phyloP scores from a whole-genome alignment of 2,888 invertebrate species.

The Bombylius major region DNA sequence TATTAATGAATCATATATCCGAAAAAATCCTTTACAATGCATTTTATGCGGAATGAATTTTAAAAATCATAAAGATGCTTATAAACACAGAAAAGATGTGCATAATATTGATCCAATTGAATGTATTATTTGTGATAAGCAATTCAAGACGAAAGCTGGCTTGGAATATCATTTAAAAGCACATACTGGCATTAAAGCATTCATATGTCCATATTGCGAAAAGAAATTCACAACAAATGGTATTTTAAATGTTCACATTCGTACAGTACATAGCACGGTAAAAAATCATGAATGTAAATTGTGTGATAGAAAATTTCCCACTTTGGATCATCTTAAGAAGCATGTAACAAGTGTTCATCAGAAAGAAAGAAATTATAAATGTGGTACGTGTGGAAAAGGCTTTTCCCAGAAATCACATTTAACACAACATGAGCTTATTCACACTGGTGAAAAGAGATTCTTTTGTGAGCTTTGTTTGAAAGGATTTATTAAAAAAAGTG shows the following conservation, averaged over 20 bases:
- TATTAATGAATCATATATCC: not conserved
- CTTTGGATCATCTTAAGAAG: conserved; percentile 21
- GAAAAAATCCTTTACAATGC: not conserved
- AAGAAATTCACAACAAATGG: conserved; percentile 15
- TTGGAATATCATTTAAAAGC: conserved; percentile 18
- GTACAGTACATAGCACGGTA: conserved; percentile 16
- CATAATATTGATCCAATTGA: not conserved
- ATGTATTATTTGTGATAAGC: conserved; percentile 15
- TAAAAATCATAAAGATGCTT: conserved; percentile 2
- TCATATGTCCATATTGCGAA: conserved; percentile 19
- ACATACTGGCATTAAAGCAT: conserved; percentile 13
- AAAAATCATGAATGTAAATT: conserved; percentile 20
- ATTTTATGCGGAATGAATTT: not conserved
- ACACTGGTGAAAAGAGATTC: conserved; percentile 15
- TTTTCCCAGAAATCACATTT: conserved; percentile 21
- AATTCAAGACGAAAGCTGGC: conserved; percentile 13
- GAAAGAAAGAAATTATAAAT: conserved; percentile 20
- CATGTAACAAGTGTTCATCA: conserved; percentile 22
- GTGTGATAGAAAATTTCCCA: conserved; percentile 21
- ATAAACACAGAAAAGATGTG: not conserved
- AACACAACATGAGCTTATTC: conserved; percentile 18
- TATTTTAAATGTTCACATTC: conserved; percentile 20
- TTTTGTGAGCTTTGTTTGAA: conserved; percentile 13
- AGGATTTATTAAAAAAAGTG: conserved; percentile 17
- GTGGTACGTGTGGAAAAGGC: conserved; percentile 17